Conservation (phyloP, 2,888 invertebrate genomes). For the Oscheius myriophilus region DNA sequence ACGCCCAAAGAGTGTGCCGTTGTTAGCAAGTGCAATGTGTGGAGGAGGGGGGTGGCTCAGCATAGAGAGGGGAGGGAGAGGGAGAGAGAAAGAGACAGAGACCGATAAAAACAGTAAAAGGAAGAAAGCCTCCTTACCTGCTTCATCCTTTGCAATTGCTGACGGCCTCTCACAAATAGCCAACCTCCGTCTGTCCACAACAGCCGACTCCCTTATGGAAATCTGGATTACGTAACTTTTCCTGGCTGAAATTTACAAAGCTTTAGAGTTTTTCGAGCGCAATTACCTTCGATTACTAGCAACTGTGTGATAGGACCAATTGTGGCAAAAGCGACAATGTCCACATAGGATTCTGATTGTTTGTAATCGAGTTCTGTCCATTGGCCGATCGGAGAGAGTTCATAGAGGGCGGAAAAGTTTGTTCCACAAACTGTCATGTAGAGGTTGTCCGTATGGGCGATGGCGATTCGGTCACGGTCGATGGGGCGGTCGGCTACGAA, state of each 20-base stretch:
- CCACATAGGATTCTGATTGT: slow-evolving; percentile 50
- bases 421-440: slow-evolving; percentile 54
- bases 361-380: slow-evolving; percentile 58
- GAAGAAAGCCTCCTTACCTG: slow-evolving; percentile 32
- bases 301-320: slow-evolving; percentile 56
- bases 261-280: not conserved
- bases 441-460: slow-evolving; percentile 53
- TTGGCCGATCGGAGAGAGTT: slow-evolving; percentile 49
- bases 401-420: slow-evolving; percentile 56
- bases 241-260: slow-evolving; percentile 34
- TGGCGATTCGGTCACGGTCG: slow-evolving; percentile 45
- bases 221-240: slow-evolving; percentile 49
- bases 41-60: too few species aligned
- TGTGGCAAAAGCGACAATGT: slow-evolving; percentile 55
- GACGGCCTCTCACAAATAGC: slow-evolving; percentile 54
- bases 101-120: too few species aligned
- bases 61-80: too few species aligned
- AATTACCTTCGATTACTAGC: slow-evolving; percentile 48
- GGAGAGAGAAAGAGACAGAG: too few species aligned
- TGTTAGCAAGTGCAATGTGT: too few species aligned
- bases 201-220: slow-evolving; percentile 47
- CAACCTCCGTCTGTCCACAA: slow-evolving; percentile 48
- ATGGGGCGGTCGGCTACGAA: slow-evolving; percentile 49
- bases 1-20: too few species aligned
- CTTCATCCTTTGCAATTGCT: slow-evolving; percentile 52